These are phyloP conservation scores for Agelaius tricolor DNA, from an alignment of 2,113 vertebrate genomes.

Conservation along the genomic window DNA sequence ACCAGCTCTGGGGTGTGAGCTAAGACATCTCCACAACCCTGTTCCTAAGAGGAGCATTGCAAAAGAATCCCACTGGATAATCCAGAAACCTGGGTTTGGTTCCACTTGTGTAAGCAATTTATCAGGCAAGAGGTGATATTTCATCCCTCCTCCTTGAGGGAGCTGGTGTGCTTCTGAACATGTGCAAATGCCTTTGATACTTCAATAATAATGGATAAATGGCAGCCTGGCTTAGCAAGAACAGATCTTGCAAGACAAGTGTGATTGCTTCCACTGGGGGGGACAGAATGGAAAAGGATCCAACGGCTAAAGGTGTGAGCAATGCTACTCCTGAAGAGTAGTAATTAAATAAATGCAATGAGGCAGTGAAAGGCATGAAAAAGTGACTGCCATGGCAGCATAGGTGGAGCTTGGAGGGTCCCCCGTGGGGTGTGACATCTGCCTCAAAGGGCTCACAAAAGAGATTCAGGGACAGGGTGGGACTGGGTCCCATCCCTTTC, in stretches of 20 bases:
- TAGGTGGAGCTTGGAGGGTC: background rate
- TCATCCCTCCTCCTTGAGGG: background rate
- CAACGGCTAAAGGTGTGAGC: background rate
- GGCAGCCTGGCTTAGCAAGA: background rate
- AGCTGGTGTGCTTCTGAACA: background rate
- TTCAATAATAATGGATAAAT: background rate
- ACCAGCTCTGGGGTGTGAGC: background rate
- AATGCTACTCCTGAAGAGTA: background rate
- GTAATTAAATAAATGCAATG: background rate
- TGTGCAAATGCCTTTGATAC: background rate
- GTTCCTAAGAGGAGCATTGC: background rate
- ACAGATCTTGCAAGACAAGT: background rate
- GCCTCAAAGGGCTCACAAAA: background rate
- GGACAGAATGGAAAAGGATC: background rate
- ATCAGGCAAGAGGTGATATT: background rate
- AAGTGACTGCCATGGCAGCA: background rate
- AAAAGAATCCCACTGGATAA: background rate
- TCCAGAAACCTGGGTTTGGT: background rate
- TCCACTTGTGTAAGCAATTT: constrained; percentile 6
- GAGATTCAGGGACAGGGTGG: background rate
- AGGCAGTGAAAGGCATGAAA: background rate
- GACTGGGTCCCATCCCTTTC: background rate
- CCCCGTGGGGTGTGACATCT: rapidly evolving
- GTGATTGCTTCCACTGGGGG: background rate
- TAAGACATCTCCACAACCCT: background rate